A percentile compares a stretch with the other conserved stretches of the same genome.
phyloP scores from a whole-genome alignment of 1,140 invertebrate species.

The Papilio polytes region DNA sequence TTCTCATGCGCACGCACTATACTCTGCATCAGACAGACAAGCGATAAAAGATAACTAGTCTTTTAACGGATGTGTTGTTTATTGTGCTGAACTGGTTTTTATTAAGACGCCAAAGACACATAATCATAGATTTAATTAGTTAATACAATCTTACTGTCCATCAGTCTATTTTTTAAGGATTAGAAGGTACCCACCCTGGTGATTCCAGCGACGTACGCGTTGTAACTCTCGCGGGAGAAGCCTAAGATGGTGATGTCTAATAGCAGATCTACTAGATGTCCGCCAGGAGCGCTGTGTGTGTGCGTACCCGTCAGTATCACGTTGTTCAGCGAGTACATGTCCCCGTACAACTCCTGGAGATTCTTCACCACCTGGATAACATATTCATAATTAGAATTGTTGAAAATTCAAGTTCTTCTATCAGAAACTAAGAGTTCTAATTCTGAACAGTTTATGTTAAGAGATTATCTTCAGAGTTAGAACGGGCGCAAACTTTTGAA shows the following conservation, averaged over 20 bases:
- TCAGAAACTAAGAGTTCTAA: too few species aligned
- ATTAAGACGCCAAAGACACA: too few species aligned
- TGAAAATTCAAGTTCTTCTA: too few species aligned
- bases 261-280: constrained; percentile 93
- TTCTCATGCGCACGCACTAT: constrained; percentile 91
- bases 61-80: too few species aligned
- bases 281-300: constrained; percentile 94
- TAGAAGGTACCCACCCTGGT: constrained; percentile 84
- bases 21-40: constrained; percentile 85
- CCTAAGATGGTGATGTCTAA: constrained; percentile 94
- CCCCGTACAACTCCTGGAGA: constrained; percentile 87
- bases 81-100: too few species aligned
- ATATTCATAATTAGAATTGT: background rate
- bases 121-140: constrained; percentile 15
- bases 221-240: constrained; percentile 91
- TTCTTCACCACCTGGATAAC: constrained; percentile 87
- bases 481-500: too few species aligned
- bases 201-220: constrained; percentile 90
- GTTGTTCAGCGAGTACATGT: constrained; percentile 90
- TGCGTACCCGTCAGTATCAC: constrained; percentile 94
- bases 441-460: too few species aligned
- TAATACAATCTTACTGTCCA: background rate
- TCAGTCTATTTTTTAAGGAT: background rate
- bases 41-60: background rate
- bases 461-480: too few species aligned